A percentile compares a stretch with the other conserved stretches of the same genome.
These are phyloP conservation scores for Drosophila takahashii DNA, from an alignment of 1,140 invertebrate genomes.

Conservation along the genomic window DNA sequence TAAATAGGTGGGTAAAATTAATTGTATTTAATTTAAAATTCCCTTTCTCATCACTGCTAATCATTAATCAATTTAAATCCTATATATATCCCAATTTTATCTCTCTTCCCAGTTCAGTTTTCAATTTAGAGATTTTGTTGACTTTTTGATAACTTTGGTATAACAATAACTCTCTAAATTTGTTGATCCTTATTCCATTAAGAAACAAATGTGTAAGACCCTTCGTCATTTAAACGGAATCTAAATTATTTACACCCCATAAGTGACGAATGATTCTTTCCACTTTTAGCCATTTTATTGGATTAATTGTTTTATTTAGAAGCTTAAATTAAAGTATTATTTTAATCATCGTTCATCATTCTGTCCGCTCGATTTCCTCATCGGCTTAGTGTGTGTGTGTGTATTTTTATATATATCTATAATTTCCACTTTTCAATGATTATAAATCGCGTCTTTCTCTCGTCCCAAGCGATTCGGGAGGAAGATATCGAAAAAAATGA, in stretches of 20 bases:
- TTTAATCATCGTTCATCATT: constrained; percentile 75
- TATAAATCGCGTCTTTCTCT: constrained; percentile 47
- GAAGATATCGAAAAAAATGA: constrained; percentile 34
- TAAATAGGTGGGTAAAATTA: too few relatives aligned
- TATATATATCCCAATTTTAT: too few relatives aligned
- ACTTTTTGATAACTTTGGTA: neutral
- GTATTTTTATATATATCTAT: constrained; percentile 48
- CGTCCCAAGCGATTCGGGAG: constrained; percentile 31
- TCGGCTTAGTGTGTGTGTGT: constrained; percentile 69
- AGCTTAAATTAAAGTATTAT: constrained; percentile 83
- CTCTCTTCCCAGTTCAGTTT: too few relatives aligned
- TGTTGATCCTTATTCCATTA: neutral
- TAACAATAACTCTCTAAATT: neutral
- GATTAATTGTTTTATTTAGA: constrained; percentile 83
- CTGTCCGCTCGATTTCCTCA: constrained; percentile 63
- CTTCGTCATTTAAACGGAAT: neutral
- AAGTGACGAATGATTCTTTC: constrained; percentile 21
- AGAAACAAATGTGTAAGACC: constrained; percentile 1
- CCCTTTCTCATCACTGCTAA: too few relatives aligned
- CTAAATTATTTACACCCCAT: neutral
- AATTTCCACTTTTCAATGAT: constrained; percentile 55
- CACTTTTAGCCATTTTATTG: constrained; percentile 56
- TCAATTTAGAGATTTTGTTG: neutral
- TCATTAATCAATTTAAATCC: too few relatives aligned
- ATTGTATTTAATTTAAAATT: too few relatives aligned